Base-by-base conservation (phyloP, 2,888 invertebrate genomes). In the Drosophila flavopinicola region DNA sequence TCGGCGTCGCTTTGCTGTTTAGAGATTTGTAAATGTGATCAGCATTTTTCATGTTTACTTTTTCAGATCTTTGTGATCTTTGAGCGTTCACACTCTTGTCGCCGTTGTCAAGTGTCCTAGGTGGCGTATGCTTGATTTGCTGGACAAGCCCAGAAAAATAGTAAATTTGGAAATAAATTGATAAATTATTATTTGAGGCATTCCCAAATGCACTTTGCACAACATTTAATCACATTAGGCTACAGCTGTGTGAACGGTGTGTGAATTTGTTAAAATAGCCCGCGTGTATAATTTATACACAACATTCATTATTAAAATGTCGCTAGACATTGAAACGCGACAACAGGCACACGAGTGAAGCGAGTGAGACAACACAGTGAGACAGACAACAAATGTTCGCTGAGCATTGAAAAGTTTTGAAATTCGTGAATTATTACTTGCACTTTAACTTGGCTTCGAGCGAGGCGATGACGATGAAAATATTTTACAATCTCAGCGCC, bases 361-460 rank as follows among this genome's bases (percentile, higher is more conserved):
- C 27, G 42, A 51, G 39, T n/a, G 15, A 9, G 33, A 49, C 15
- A 33, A 37, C 24, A 33, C 27, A 30, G 47, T 30, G 42, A 17
- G 57, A 63, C 63, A 29, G 17, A 54, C 33, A 54, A 59, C 53
- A 79, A 68, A 56, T 58, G 60, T 52, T 65, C 61, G 63, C 29
- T 63, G 54, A 76, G 39, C 76, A 75, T 68, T 76, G 79, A 70
- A 79, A 70, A 74, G 77, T 80, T 80, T 87, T 82, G 85, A 83
- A 87, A 85, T 75, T 76, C 57, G 71, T 83, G 87, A 83, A 78
- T 85, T 83, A 83, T 83, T 83, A 87, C 87, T 87, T 83, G 83
- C 83, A 83, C 87, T 83, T 87, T 83, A 83, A 67, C 85, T 73
- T 85, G 71, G 83, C 82, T 75, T 33, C 61, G 44, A 76, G 86